Base-by-base conservation (phyloP, 2,888 invertebrate genomes). In the Helicoverpa assulta region DNA sequence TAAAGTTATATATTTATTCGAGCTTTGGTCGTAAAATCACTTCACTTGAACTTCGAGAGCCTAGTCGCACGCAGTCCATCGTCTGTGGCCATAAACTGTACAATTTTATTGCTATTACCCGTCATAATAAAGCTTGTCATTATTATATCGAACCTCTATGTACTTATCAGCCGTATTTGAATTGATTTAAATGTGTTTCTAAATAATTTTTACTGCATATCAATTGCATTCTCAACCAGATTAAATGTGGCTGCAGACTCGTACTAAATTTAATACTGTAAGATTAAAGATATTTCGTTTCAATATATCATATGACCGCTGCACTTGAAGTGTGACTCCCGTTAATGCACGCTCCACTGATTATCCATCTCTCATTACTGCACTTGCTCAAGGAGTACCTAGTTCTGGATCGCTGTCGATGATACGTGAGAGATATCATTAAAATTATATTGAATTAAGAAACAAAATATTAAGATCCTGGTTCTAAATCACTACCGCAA, bases 281-380 rank as follows among this genome's bases (percentile, higher is more conserved):
- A 80, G 76, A 82, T 83, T 82, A 80, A 82, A 84, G 85, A 87
- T 90, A 90, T 90, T 87, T 84, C 67, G 84, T 93, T 93, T 91
- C 89, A 88, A 81, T 85, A 85, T 93, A 93, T 94, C 92, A 86
- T 88, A 89, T 95, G 86, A 88, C 94, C 83, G 88, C 81, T 92
- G 92, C 91, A 92, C 88, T 89, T 88, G 88, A 87, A 90, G 90
- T 92, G 91, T 90, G 90, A 92, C 92, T 92, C 89, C 94, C 93
- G 95, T 93, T 94, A 93, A 85, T 88, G 85, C 90, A 92, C 91
- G 94, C 88, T 92, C 84, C 91, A 92, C 87, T 90, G 91, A 89
- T 90, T 89, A 91, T 88, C 83, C 85, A 90, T 90, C 90, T 93
- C 91, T 85, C 83, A 86, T 93, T 94, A 93, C 93, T 79, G 81